Percentiles rank a stretch among this genome's conserved stretches.
Conservation (phyloP, 2,888 invertebrate genomes). For the Netelia fuscicornis region DNA sequence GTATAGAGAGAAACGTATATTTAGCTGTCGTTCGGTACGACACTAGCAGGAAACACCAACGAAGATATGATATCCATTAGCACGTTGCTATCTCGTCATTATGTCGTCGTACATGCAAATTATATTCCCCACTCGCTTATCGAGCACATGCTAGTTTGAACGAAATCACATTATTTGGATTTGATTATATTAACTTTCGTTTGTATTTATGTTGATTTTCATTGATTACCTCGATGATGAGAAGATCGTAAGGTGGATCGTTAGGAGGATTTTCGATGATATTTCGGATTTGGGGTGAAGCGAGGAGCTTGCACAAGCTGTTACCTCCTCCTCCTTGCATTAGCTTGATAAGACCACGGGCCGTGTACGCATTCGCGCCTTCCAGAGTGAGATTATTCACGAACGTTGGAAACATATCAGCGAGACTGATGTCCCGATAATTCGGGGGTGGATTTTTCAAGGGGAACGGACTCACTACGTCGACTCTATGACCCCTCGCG, state of each 20-base stretch:
- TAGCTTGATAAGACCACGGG: background rate
- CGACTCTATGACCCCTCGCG: slow-evolving; percentile 85
- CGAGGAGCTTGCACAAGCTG: slow-evolving; percentile 5
- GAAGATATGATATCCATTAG: too few species aligned
- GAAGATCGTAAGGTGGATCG: slow-evolving; percentile 44
- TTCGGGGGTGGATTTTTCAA: slow-evolving; percentile 74
- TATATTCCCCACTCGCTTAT: too few species aligned
- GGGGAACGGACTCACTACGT: slow-evolving; percentile 80
- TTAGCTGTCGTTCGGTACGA: too few species aligned
- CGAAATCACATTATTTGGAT: too few species aligned
- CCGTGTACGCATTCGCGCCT: slow-evolving; percentile 20
- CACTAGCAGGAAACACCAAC: too few species aligned
- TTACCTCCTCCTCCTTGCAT: background rate
- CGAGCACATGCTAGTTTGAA: too few species aligned
- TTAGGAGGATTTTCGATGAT: slow-evolving; percentile 38
- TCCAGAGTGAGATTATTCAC: slow-evolving; percentile 77
- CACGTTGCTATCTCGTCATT: too few species aligned
- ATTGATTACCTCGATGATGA: slow-evolving; percentile 29
- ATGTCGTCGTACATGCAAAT: too few species aligned
- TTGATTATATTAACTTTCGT: too few species aligned
- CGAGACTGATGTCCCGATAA: slow-evolving; percentile 77
- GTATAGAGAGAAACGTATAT: too few species aligned
- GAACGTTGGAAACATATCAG: slow-evolving; percentile 63
- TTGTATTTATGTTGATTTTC: background rate
- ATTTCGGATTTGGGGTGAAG: slow-evolving; percentile 8